Evolutionary conservation across 2,888 invertebrate genomes (phyloP), one percentile per base, ranked within the genome.

Genomic region (Ochropleura plecta): DNA sequence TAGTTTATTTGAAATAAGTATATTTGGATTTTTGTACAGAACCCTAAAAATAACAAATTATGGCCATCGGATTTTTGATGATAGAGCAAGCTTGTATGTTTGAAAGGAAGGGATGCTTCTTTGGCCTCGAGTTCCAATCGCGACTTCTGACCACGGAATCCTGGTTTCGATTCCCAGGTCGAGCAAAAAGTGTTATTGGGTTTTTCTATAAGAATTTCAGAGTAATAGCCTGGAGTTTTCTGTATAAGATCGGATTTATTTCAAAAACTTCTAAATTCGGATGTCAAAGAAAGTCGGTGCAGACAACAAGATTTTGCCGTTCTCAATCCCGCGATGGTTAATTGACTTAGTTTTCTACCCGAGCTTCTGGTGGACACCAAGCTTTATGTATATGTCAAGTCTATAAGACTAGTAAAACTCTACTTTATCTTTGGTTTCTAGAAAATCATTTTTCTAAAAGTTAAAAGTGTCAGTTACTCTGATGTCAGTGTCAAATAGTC

Each of bases 401-500:
- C 6, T 0, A 40, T 73, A 7, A 10, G 60, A 42, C 9, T 1
- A 20, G 16, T 2, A 14, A 49, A 49, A 40, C 48, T 42, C 49
- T 64, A 42, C 16, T 42, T 30, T 30, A 42, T 49, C 10, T 55
- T 12, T 14, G 14, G 18, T 14, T 14, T 57, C 14, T 57, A 55
- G 5, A 55, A 12, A 60, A n/a, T 6, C 10, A 6, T 10, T 62
- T 62, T 62, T 60, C 14, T 20, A 12, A 20, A 30, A 53, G 18
- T n/a, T 14, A 48, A 51, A 59, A 18, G 16, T 66, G 48, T 51
- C 30, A 30, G 30, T 30, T 3, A 30, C 30, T 30, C 30, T 30
- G 30, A 30, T 30, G 30, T 30, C 64, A 57, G 10, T 83, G 86
- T 86, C 83, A 86, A 60, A 66, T 48, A 63, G 46, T 40, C 53